A percentile compares a stretch with the other conserved stretches of the same genome.
These are phyloP conservation scores for Calliopum simillimum DNA, from an alignment of 2,888 invertebrate genomes.

Conservation along the genomic window DNA sequence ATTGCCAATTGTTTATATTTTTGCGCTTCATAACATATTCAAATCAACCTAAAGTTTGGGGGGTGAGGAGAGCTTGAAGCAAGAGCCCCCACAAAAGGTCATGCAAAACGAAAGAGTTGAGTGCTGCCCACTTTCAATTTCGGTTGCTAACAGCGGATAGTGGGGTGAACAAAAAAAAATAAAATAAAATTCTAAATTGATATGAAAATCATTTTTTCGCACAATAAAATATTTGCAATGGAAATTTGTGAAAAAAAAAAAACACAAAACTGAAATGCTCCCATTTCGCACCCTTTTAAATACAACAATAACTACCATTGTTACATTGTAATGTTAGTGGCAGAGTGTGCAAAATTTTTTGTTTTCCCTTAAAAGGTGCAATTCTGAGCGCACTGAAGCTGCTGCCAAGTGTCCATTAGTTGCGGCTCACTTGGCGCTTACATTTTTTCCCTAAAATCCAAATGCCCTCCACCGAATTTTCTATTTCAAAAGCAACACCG, in stretches of 20 bases:
- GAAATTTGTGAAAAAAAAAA: conserved; percentile 46
- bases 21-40: conserved; percentile 39
- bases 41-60: conserved; percentile 20
- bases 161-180: neutral
- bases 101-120: neutral
- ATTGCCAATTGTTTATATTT: conserved; percentile 11
- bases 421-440: conserved; percentile 60
- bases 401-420: conserved; percentile 56
- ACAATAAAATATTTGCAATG: conserved; percentile 41
- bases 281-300: conserved; percentile 32
- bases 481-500: neutral
- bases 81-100: neutral
- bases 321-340: neutral
- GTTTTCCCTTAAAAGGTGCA: conserved; percentile 8
- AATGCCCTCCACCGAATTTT: too few species aligned
- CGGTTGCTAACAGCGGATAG: conserved; percentile 10
- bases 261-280: conserved; percentile 2
- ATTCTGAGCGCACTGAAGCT: conserved; percentile 21
- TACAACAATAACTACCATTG: conserved; percentile 14
- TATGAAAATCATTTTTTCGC: conserved; percentile 39
- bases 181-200: conserved; percentile 34
- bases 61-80: too few species aligned
- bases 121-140: conserved; percentile 32
- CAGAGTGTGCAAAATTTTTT: neutral
- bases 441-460: neutral